Evolutionary conservation across 2,888 invertebrate genomes (phyloP), one percentile per base, ranked within the genome.

Genomic region (Rotaria socialis): DNA sequence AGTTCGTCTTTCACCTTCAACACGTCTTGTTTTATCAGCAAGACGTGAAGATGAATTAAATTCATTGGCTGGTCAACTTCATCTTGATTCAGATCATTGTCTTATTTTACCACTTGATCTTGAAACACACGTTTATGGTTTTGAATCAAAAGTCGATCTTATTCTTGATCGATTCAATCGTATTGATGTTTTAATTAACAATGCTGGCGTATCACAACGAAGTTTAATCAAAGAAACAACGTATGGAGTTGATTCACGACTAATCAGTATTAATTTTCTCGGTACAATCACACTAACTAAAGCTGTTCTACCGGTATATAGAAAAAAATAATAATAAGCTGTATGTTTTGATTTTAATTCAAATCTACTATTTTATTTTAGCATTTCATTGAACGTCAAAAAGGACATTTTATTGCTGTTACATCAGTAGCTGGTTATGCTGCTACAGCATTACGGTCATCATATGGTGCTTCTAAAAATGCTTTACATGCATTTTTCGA

Each of bases 401-500:
- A 89, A 22, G 95, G 95, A 0, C 95, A 95, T 87, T 90, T 95
- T 84, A 95, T 94, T 0, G 93, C 94, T 6, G 94, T 94, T n/a
- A 94, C 95, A 2, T 95, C 95, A 89, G 88, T 94, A 14, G 94
- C 94, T 16, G 95, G 95, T 88, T 87, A 89, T 89, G 67, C 88
- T 90, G 90, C 90, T 85, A 88, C 89, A 27, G 89, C 90, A 43
- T 86, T 87, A 41, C 89, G 90, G 52, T 90, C 89, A 8, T 90
- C 90, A 19, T 91, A 95, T 89, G 93, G 94, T 22, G 95, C 93
- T 41, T 92, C 94, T 0, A 95, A 95, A 90, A 94, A 94, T 91
- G 94, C 95, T 0, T 89, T 95, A 84, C 94, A 94, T 94, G 94
- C 95, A 2, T 95, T 94, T 89, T 94, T 94, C 90, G 93, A 93